These are phyloP conservation scores for Chrysemys picta DNA, from an alignment of 2,113 vertebrate species.

Conservation along the genomic window DNA sequence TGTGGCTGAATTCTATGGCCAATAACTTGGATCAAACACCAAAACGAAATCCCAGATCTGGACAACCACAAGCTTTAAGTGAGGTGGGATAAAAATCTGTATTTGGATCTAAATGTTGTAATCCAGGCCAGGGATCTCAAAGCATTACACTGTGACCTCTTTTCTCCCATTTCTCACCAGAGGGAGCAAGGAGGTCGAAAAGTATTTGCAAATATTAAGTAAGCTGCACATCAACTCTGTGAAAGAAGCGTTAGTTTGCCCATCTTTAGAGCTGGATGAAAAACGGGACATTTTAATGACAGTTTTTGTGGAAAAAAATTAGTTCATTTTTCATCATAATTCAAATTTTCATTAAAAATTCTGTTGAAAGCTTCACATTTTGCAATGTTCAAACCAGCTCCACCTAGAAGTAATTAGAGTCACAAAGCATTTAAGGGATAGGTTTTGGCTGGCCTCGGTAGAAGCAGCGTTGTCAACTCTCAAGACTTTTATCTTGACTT, in stretches of 20 bases:
- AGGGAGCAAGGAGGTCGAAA: background rate
- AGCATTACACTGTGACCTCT: background rate
- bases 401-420: background rate
- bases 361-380: background rate
- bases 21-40: background rate
- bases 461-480: background rate
- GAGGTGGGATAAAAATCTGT: background rate
- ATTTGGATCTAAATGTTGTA: background rate
- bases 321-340: background rate
- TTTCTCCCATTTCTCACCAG: background rate
- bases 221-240: background rate
- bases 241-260: background rate
- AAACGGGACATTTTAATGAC: background rate
- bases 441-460: background rate
- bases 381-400: background rate
- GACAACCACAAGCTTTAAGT: background rate
- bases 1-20: background rate
- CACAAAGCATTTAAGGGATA: background rate
- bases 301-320: background rate
- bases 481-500: background rate
- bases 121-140: background rate
- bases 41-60: background rate
- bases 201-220: background rate
- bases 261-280: background rate
- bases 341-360: background rate